phyloP scores from a whole-genome alignment of 1,140 invertebrate species.

The Drosophila dunni region DNA sequence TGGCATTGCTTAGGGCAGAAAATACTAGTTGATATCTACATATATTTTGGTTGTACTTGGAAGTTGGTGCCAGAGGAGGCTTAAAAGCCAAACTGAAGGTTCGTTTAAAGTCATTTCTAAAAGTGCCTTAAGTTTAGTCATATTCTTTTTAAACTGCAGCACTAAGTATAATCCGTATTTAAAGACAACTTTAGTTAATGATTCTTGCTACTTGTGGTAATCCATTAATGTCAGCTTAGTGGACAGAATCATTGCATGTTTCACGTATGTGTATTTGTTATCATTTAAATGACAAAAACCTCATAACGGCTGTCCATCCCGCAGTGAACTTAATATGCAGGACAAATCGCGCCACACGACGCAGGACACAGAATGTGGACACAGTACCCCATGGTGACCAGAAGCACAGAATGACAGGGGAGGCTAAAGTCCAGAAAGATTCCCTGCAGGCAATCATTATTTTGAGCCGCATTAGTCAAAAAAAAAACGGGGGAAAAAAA shows the following conservation, averaged over 20 bases:
- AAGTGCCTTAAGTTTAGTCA: no score
- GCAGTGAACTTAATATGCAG: slow-evolving; percentile 54
- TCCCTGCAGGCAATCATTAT: slow-evolving; percentile 39
- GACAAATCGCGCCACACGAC: slow-evolving; percentile 55
- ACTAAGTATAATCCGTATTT: neutral
- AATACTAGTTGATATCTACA: neutral
- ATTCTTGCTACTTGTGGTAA: slow-evolving; percentile 7
- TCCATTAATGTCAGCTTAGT: slow-evolving; percentile 18
- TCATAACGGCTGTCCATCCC: slow-evolving; percentile 15
- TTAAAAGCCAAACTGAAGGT: no score
- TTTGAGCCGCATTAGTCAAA: slow-evolving; percentile 36
- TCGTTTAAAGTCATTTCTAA: no score
- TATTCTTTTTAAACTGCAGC: no score
- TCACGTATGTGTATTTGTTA: slow-evolving; percentile 15
- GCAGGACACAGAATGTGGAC: slow-evolving; percentile 16
- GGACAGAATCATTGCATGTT: neutral
- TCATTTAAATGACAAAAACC: slow-evolving; percentile 42
- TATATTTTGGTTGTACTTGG: neutral
- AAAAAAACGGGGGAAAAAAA: slow-evolving; percentile 13
- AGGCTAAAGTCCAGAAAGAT: slow-evolving; percentile 3
- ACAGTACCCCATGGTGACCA: slow-evolving; percentile 25
- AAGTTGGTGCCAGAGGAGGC: no score
- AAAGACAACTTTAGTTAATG: slow-evolving; percentile 14
- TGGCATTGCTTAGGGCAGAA: neutral
- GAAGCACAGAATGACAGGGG: neutral